These are phyloP conservation scores for Coranthus polyacanthus DNA, from an alignment of 2,797 vertebrate species.

Conservation along the genomic window DNA sequence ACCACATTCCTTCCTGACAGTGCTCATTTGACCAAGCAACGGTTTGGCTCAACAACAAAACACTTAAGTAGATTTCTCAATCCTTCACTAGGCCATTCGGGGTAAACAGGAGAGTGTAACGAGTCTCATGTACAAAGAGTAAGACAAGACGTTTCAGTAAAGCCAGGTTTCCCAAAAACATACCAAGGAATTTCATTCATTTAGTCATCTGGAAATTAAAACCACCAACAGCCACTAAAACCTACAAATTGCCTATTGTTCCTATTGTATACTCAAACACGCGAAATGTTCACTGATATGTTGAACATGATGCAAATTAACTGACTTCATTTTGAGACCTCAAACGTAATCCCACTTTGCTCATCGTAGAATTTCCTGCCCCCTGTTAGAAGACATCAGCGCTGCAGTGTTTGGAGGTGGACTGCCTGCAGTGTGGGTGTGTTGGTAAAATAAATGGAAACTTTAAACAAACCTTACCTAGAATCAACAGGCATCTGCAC, in stretches of 20 bases:
- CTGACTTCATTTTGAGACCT: neutral
- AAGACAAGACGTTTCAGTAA: neutral
- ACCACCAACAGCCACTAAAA: neutral
- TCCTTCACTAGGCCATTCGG: conserved; percentile 20
- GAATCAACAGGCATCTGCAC: conserved; percentile 17
- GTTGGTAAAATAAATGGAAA: conserved; percentile 22
- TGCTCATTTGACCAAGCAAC: conserved; percentile 23
- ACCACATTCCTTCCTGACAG: conserved; percentile 34
- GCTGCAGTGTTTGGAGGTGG: conserved; percentile 18
- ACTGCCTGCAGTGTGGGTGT: conserved; percentile 22
- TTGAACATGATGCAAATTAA: neutral
- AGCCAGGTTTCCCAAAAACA: conserved; percentile 4
- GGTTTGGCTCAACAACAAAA: conserved; percentile 30
- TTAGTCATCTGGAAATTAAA: neutral
- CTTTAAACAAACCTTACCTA: conserved; percentile 12
- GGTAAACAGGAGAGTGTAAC: conserved; percentile 6
- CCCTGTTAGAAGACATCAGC: conserved; percentile 7
- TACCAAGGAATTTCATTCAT: neutral
- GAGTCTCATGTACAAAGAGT: conserved; percentile 5
- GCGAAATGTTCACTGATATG: neutral
- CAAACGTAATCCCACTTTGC: neutral
- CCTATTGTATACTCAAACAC: no score
- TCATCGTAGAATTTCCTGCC: neutral
- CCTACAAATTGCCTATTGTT: neutral
- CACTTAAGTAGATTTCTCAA: conserved; percentile 45